A percentile compares a stretch with the other conserved stretches of the same genome.
Conservation (phyloP, 2,888 invertebrate genomes). For the Andrena fulva region DNA sequence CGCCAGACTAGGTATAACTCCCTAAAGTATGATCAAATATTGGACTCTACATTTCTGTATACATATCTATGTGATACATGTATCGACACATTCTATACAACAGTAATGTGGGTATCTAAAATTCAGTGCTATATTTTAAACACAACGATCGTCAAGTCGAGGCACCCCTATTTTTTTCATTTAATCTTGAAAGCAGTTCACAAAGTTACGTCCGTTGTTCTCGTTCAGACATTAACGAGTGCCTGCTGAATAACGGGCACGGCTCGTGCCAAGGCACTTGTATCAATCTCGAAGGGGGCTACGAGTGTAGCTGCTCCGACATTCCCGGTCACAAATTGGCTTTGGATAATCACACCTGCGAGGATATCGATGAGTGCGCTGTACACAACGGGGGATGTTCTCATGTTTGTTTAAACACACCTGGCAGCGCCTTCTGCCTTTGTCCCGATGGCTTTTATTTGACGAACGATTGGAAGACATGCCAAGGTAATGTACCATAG, state of each 20-base stretch:
- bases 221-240: slow-evolving; percentile 87
- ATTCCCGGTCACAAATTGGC: slow-evolving; percentile 87
- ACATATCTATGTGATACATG: no score
- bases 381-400: slow-evolving; percentile 87
- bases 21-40: no score
- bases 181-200: slow-evolving; percentile 26
- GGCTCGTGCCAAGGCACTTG: slow-evolving; percentile 89
- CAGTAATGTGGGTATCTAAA: no score
- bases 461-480: slow-evolving; percentile 79
- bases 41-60: no score
- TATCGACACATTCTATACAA: no score
- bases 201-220: slow-evolving; percentile 39
- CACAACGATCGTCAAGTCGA: no score
- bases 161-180: no score
- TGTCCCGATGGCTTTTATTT: slow-evolving; percentile 81
- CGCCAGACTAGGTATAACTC: no score
- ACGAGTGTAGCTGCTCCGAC: slow-evolving; percentile 87
- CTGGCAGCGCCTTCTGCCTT: slow-evolving; percentile 84
- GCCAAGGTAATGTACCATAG: slow-evolving; percentile 72
- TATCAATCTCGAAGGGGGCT: slow-evolving; percentile 87
- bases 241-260: slow-evolving; percentile 87
- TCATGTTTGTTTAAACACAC: slow-evolving; percentile 87
- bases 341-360: slow-evolving; percentile 87
- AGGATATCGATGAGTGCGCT: slow-evolving; percentile 86
- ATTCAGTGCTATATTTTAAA: no score